These are phyloP conservation scores for Drosophila leonis DNA, from an alignment of 2,888 invertebrate genomes.

Conservation along the genomic window DNA sequence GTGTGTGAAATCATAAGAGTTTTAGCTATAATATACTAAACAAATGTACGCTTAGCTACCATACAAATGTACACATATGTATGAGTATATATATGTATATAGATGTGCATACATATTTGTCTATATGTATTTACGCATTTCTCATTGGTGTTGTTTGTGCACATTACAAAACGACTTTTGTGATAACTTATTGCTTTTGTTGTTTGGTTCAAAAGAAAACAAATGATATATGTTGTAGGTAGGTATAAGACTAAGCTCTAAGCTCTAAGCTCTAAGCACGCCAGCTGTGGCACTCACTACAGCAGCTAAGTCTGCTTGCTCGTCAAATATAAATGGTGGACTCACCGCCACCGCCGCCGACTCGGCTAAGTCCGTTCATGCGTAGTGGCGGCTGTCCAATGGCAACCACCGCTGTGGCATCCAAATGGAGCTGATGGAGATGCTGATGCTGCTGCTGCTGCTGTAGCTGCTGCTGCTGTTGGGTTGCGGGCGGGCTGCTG, in stretches of 20 bases:
- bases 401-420: slow-evolving; percentile 48
- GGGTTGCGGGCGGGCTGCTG: slow-evolving; percentile 72
- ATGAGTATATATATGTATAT: background rate
- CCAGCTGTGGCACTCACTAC: slow-evolving; percentile 8
- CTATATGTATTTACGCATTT: slow-evolving; percentile 18
- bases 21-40: slow-evolving; percentile 32
- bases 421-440: slow-evolving; percentile 43
- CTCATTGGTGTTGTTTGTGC: slow-evolving; percentile 48
- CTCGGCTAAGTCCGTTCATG: slow-evolving; percentile 85
- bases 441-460: slow-evolving; percentile 37
- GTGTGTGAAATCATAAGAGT: slow-evolving; percentile 2
- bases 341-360: slow-evolving; percentile 86
- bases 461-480: slow-evolving; percentile 28
- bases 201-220: slow-evolving; percentile 15
- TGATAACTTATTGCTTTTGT: slow-evolving; percentile 14
- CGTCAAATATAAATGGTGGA: slow-evolving; percentile 83
- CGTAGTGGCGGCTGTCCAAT: slow-evolving; percentile 73
- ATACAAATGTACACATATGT: slow-evolving; percentile 12
- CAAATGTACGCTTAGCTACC: slow-evolving; percentile 33
- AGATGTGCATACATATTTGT: slow-evolving; percentile 2
- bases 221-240: slow-evolving; percentile 26
- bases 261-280: slow-evolving; percentile 44
- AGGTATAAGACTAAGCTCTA: slow-evolving; percentile 11
- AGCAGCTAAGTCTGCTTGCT: slow-evolving; percentile 4
- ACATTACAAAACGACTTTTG: slow-evolving; percentile 45